Evolutionary conservation across 2,888 invertebrate species (phyloP).

Genomic region (Clivina fossor): DNA sequence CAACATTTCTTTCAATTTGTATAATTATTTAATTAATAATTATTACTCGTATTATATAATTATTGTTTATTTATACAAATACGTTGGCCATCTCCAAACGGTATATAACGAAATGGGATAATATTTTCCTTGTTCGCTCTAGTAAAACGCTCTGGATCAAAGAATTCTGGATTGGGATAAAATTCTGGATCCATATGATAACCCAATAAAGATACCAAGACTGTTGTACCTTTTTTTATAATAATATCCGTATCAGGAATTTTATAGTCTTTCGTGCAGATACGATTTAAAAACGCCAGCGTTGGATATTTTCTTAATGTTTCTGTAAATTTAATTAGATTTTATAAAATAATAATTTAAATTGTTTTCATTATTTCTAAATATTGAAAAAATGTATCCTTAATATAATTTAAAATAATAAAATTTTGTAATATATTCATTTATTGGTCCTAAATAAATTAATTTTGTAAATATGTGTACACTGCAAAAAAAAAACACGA

Average conservation of each 20-base stretch:
- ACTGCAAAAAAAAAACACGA: no score
- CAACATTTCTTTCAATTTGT: no score
- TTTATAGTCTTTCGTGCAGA: constrained; percentile 4
- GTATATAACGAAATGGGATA: not conserved
- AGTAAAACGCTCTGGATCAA: constrained; percentile 16
- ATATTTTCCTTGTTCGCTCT: not conserved
- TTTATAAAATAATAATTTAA: no score
- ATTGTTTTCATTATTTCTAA: no score
- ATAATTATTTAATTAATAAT: no score
- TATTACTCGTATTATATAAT: no score
- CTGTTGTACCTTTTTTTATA: constrained; percentile 11
- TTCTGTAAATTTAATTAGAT: constrained; percentile 1
- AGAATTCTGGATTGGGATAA: constrained; percentile 14
- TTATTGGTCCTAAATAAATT: no score
- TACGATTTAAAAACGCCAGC: constrained; percentile 3
- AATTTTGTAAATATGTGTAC: no score
- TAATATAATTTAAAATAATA: no score
- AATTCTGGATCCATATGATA: constrained; percentile 10
- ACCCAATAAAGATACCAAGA: constrained; percentile 3
- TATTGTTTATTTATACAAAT: no score
- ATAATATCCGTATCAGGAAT: constrained; percentile 7
- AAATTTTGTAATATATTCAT: no score
- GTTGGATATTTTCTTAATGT: constrained; percentile 13
- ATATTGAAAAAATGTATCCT: no score
- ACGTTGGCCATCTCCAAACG: constrained; percentile 17